Conservation (phyloP, 2,888 invertebrate genomes). For the Melinaea menophilus region DNA sequence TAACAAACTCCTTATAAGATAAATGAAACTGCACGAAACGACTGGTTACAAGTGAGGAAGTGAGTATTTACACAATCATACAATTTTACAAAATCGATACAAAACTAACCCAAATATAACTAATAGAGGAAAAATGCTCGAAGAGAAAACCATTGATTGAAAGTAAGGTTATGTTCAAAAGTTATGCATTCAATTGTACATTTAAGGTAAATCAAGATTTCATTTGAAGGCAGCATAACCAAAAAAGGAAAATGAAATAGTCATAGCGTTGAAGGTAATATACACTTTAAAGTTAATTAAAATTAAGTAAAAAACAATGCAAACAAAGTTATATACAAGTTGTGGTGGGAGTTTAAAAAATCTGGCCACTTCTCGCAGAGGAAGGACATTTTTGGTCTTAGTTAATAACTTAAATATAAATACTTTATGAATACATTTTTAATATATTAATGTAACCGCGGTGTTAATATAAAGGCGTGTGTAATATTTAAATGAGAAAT, state of each 20-base stretch:
- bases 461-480: slow-evolving; percentile 7
- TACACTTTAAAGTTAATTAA: slow-evolving; percentile 51
- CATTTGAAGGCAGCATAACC: slow-evolving; percentile 16
- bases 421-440: slow-evolving; percentile 21
- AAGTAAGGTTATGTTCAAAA: no score
- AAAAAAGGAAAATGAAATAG: slow-evolving; percentile 26
- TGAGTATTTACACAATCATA: slow-evolving; percentile 64
- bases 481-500: background rate
- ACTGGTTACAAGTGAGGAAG: slow-evolving; percentile 45
- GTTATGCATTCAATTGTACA: no score
- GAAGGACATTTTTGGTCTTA: slow-evolving; percentile 50
- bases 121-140: slow-evolving; percentile 41
- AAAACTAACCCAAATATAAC: slow-evolving; percentile 64
- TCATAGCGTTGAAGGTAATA: slow-evolving; percentile 41
- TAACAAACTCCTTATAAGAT: slow-evolving; percentile 70
- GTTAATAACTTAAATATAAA: slow-evolving; percentile 36
- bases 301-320: slow-evolving; percentile 50
- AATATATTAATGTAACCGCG: slow-evolving; percentile 28
- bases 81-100: slow-evolving; percentile 45
- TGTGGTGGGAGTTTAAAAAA: slow-evolving; percentile 61
- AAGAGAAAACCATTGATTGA: no score
- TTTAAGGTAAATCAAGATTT: background rate
- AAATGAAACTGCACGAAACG: slow-evolving; percentile 45
- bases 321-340: slow-evolving; percentile 61
- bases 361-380: slow-evolving; percentile 61